Evolutionary conservation across 1,140 invertebrate species (phyloP).

Genomic region (Chrysoperla carnea): DNA sequence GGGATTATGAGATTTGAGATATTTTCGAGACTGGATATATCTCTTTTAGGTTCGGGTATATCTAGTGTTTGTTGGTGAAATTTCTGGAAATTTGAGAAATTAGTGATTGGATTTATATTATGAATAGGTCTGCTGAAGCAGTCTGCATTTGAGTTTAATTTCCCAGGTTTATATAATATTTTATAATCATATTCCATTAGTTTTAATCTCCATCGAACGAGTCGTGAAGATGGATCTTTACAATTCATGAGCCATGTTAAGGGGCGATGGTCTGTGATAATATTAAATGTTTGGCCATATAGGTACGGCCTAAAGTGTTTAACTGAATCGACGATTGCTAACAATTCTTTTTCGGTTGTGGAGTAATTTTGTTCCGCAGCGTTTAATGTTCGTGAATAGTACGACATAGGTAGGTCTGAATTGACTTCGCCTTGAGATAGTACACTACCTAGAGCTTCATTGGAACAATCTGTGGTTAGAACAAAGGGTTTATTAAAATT

Average conservation of each 20-base stretch:
- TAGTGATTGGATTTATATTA: too few relatives aligned
- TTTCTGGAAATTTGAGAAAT: too few relatives aligned
- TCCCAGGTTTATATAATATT: constrained; percentile 23
- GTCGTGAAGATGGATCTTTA: constrained; percentile 20
- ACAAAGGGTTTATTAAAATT: too few relatives aligned
- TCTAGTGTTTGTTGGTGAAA: too few relatives aligned
- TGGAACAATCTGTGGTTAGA: too few relatives aligned
- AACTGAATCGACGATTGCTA: constrained; percentile 28
- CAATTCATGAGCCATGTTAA: constrained; percentile 22
- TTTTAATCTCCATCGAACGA: constrained; percentile 25
- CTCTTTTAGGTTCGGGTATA: too few relatives aligned
- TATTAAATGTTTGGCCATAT: constrained; percentile 20
- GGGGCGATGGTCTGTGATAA: constrained; percentile 26
- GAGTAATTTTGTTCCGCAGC: constrained; percentile 11
- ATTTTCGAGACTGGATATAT: too few relatives aligned
- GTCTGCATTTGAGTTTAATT: constrained; percentile 21
- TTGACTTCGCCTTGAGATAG: constrained; percentile 11
- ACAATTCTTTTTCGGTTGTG: constrained; percentile 26
- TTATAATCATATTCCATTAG: constrained; percentile 25
- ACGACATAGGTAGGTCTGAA: constrained; percentile 12
- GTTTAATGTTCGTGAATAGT: constrained; percentile 11
- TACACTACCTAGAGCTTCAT: too few relatives aligned
- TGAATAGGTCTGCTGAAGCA: too few relatives aligned
- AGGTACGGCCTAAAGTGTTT: constrained; percentile 23
- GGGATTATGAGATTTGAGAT: too few relatives aligned